phyloP scores from a whole-genome alignment of 2,888 invertebrate species.

The Sussaba pulchella region DNA sequence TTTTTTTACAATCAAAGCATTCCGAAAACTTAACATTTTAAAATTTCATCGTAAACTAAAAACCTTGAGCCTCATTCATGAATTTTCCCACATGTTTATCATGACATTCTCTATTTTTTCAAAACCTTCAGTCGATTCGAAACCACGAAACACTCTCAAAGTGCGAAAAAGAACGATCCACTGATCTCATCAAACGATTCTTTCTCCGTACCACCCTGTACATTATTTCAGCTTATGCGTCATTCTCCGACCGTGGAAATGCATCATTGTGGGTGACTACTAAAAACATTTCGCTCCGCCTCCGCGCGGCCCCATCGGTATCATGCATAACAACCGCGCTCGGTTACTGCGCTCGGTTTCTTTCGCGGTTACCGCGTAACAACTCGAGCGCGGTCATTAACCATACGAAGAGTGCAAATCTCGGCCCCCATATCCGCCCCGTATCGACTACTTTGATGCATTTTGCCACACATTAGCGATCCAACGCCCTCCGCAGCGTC shows the following conservation, averaged over 20 bases:
- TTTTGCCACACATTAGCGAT: conserved; percentile 42
- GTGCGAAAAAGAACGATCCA: too few relatives aligned
- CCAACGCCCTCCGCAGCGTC: neutral
- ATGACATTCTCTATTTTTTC: too few relatives aligned
- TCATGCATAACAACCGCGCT: conserved; percentile 5
- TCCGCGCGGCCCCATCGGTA: conserved; percentile 13
- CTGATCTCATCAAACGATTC: too few relatives aligned
- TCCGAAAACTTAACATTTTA: neutral
- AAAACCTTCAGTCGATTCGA: too few relatives aligned
- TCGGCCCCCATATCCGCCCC: conserved; percentile 3
- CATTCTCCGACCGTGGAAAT: too few relatives aligned
- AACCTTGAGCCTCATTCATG: neutral
- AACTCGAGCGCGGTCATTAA: conserved; percentile 7
- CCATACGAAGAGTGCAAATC: neutral
- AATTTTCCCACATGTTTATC: too few relatives aligned
- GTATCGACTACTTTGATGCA: conserved; percentile 17
- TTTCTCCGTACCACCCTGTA: too few relatives aligned
- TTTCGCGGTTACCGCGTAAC: conserved; percentile 34
- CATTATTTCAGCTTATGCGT: too few relatives aligned
- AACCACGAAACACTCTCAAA: too few relatives aligned
- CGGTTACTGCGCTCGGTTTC: conserved; percentile 9
- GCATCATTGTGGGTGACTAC: neutral
- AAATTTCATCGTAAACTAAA: neutral
- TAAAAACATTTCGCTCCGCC: conserved; percentile 23
- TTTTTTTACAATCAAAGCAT: neutral